phyloP scores from a whole-genome alignment of 2,113 vertebrate genomes.

The Percina caprodes region DNA sequence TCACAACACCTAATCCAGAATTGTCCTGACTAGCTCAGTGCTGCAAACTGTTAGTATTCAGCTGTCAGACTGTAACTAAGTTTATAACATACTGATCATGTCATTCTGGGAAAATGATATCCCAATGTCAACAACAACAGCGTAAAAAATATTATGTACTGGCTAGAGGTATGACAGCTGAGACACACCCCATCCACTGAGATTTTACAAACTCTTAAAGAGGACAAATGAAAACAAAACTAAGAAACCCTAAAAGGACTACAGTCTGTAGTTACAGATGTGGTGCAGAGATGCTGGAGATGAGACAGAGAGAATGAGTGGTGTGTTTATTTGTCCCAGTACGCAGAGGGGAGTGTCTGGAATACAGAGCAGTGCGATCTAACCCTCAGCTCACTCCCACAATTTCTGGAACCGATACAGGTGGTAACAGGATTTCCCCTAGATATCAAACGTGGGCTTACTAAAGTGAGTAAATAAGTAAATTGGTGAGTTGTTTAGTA shows the following conservation, averaged over 20 bases:
- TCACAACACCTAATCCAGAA: neutral
- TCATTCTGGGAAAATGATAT: slow-evolving; percentile 8
- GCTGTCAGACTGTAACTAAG: neutral
- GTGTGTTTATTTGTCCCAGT: slow-evolving; percentile 51
- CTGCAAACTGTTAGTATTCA: neutral
- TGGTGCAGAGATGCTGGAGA: slow-evolving; percentile 23
- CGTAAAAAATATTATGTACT: neutral
- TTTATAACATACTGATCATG: neutral
- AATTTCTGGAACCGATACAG: slow-evolving; percentile 2
- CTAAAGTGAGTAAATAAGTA: neutral
- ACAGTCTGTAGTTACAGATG: slow-evolving; percentile 18
- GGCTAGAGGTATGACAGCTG: neutral
- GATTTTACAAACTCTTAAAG: neutral
- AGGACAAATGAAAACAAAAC: neutral
- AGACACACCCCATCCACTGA: slow-evolving; percentile 10
- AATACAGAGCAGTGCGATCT: slow-evolving; percentile 61
- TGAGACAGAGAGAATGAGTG: slow-evolving; percentile 7
- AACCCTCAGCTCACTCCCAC: slow-evolving; percentile 70
- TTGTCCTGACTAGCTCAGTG: neutral
- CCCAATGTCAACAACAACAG: neutral
- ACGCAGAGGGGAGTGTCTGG: slow-evolving; percentile 67
- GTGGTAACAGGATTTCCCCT: neutral
- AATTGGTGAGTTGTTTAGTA: neutral
- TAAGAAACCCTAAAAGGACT: neutral
- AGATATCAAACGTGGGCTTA: neutral